A percentile compares a stretch with the other conserved stretches of the same genome.
These are phyloP conservation scores for Eupithecia centaureata DNA, from an alignment of 2,888 invertebrate genomes.

Conservation along the genomic window DNA sequence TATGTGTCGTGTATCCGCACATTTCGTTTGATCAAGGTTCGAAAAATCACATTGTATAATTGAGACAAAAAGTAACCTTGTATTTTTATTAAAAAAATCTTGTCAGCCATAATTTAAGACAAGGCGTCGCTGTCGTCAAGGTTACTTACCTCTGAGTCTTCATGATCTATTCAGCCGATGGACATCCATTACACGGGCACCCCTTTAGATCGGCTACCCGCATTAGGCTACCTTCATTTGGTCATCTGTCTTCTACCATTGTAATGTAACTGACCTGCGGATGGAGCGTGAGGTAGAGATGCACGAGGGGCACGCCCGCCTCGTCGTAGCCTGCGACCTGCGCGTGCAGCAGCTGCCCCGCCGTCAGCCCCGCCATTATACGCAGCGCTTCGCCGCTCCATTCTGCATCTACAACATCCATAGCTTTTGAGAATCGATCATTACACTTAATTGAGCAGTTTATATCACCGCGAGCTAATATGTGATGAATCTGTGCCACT, in stretches of 20 bases:
- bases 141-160: not conserved
- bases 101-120: not conserved
- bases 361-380: constrained; percentile 91
- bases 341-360: constrained; percentile 93
- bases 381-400: constrained; percentile 92
- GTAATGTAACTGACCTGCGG: constrained; percentile 84
- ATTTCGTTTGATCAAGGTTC: too few species aligned
- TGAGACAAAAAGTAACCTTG: not conserved
- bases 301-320: constrained; percentile 90
- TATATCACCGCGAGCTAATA: not conserved
- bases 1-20: too few species aligned
- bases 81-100: not conserved
- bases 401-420: constrained; percentile 68
- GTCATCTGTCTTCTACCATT: not conserved
- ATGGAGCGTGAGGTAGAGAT: constrained; percentile 90
- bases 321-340: constrained; percentile 94
- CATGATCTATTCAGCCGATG: not conserved
- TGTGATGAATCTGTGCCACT: not conserved
- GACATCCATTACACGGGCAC: too few species aligned
- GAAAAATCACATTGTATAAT: too few species aligned
- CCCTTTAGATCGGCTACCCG: too few species aligned
- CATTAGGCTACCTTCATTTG: not conserved
- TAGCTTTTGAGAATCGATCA: not conserved
- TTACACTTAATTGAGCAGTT: not conserved
- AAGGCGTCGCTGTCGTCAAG: not conserved